A percentile compares a stretch with the other conserved stretches of the same genome.
Evolutionary conservation across 2,888 invertebrate species (phyloP).

Genomic region (Notodonta ziczac): DNA sequence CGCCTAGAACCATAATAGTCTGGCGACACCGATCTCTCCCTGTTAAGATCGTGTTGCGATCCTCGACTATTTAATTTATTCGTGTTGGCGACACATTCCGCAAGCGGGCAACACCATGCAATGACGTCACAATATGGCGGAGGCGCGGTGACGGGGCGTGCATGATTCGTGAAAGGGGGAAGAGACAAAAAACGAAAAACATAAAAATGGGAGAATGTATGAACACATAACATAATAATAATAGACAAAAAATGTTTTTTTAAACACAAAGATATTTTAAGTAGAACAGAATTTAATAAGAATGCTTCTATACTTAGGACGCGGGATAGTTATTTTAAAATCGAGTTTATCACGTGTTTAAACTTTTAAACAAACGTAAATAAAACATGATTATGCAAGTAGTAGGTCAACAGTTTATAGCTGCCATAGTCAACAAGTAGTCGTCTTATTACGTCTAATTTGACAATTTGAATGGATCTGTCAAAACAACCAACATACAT

Average conservation of each 20-base stretch:
- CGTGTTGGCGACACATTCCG: conserved; percentile 47
- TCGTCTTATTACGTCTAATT: too few relatives aligned
- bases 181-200: conserved; percentile 48
- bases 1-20: conserved; percentile 89
- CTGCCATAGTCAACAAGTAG: too few relatives aligned
- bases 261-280: too few relatives aligned
- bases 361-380: too few relatives aligned
- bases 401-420: too few relatives aligned
- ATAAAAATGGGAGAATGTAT: conserved; percentile 43
- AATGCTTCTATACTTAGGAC: too few relatives aligned
- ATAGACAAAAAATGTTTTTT: conserved; percentile 1
- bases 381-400: too few relatives aligned
- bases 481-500: too few relatives aligned
- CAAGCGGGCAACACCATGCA: conserved; percentile 70
- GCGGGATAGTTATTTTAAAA: too few relatives aligned
- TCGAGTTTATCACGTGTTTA: too few relatives aligned
- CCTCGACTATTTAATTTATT: conserved; percentile 84
- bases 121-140: conserved; percentile 76
- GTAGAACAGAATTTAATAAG: too few relatives aligned
- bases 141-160: conserved; percentile 50
- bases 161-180: conserved; percentile 49
- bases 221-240: conserved; percentile 36
- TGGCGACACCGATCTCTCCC: conserved; percentile 88
- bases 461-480: too few relatives aligned
- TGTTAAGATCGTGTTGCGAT: conserved; percentile 89